Conservation (phyloP, 2,797 vertebrate species). For the Labeo calbasu region DNA sequence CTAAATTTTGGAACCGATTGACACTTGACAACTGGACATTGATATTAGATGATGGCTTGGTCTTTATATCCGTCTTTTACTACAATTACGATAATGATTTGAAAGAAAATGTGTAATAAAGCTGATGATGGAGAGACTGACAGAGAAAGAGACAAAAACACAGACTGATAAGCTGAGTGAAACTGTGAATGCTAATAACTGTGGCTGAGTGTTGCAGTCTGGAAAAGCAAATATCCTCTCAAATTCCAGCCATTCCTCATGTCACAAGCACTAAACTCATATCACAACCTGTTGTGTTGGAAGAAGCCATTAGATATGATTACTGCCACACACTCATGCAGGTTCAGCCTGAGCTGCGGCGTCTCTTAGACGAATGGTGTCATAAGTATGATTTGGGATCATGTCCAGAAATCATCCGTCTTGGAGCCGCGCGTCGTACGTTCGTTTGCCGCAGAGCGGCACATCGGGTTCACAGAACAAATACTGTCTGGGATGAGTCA, state of each 20-base stretch:
- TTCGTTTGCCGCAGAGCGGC: background rate
- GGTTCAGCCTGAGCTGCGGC: background rate
- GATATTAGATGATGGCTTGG: background rate
- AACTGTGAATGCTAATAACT: background rate
- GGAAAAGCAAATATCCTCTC: background rate
- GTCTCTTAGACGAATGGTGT: background rate
- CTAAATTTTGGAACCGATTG: background rate
- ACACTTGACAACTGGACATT: background rate
- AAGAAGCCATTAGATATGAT: background rate
- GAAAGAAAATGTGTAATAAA: background rate
- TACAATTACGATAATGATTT: background rate
- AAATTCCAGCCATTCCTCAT: background rate
- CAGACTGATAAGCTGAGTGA: background rate
- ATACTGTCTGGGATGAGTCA: constrained; percentile 43
- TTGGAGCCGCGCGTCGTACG: background rate
- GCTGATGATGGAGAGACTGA: background rate
- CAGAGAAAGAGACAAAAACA: background rate
- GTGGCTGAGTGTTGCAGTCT: too few species aligned
- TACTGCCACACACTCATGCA: background rate
- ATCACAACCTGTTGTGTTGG: background rate
- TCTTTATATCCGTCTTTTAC: background rate
- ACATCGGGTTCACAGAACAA: constrained; percentile 33
- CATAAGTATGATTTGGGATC: constrained; percentile 34
- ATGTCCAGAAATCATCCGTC: constrained; percentile 22
- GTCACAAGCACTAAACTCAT: background rate